Percentiles rank a stretch among this genome's conserved stretches.
These are phyloP conservation scores for Gallinago media DNA, from an alignment of 2,113 vertebrate genomes.

Conservation along the genomic window DNA sequence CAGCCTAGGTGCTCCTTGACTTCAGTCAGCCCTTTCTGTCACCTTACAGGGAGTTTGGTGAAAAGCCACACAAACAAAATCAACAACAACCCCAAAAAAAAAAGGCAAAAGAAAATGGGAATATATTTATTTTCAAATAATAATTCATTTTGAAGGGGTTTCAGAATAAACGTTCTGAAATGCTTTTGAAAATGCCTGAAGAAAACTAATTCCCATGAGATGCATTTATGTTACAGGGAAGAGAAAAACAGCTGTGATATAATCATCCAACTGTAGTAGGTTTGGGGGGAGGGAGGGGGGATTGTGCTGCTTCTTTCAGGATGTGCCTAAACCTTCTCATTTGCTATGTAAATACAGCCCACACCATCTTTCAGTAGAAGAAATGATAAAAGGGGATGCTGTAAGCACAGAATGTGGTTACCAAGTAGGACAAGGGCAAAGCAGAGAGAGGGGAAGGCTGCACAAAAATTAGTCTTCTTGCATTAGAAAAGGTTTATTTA, in stretches of 20 bases:
- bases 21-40: not conserved
- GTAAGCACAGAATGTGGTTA: not conserved
- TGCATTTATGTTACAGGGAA: not conserved
- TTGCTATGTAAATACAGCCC: conserved; percentile 9
- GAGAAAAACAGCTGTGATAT: conserved; percentile 6
- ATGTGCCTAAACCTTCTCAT: not conserved
- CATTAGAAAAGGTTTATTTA: too few relatives aligned
- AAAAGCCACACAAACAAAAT: not conserved
- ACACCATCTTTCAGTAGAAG: not conserved
- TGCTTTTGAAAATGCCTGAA: not conserved
- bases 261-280: not conserved
- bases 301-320: not conserved
- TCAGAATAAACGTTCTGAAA: not conserved
- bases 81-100: not conserved
- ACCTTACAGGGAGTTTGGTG: not conserved
- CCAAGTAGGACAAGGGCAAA: not conserved
- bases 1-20: not conserved
- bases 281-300: not conserved
- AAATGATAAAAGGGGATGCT: not conserved
- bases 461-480: too few relatives aligned
- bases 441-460: not conserved
- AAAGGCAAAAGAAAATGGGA: not conserved
- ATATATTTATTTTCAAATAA: not conserved
- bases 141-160: not conserved
- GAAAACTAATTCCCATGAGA: conserved; percentile 5